Percentiles rank a stretch among this genome's conserved stretches.
These are phyloP conservation scores for Tragulus kanchil DNA, from an alignment of 2,113 vertebrate species.

Conservation along the genomic window DNA sequence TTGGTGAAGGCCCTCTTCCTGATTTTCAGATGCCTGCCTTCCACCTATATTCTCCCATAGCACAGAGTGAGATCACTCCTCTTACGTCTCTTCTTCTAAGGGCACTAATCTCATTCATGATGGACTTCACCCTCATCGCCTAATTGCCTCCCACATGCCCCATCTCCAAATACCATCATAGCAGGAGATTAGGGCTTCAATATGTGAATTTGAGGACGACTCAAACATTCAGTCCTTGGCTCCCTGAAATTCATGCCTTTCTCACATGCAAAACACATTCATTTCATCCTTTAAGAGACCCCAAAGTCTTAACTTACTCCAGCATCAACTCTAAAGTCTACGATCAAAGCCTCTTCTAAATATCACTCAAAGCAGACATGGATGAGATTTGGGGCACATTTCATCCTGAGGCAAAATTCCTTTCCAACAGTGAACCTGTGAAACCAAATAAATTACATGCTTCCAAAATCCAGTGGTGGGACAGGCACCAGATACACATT, in stretches of 20 bases:
- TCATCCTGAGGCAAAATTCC: neutral
- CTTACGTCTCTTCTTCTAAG: neutral
- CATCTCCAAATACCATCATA: neutral
- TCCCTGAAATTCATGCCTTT: neutral
- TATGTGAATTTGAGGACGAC: neutral
- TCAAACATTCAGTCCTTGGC: neutral
- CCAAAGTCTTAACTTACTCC: neutral
- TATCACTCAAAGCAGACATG: neutral
- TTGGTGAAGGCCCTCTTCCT: neutral
- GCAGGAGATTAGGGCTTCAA: neutral
- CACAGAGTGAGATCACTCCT: neutral
- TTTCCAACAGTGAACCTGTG: neutral
- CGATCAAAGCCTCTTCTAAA: neutral
- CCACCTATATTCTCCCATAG: neutral
- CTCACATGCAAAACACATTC: neutral
- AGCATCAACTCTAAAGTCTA: neutral
- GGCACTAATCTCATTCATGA: neutral
- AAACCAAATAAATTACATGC: neutral
- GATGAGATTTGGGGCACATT: neutral
- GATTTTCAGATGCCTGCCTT: neutral
- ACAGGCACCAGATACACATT: neutral
- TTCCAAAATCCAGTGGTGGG: neutral
- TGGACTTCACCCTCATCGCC: neutral
- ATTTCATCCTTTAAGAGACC: neutral
- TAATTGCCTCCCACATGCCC: neutral